Evolutionary conservation across 1,140 invertebrate genomes (phyloP).

Genomic region (Ephestia elutella): DNA sequence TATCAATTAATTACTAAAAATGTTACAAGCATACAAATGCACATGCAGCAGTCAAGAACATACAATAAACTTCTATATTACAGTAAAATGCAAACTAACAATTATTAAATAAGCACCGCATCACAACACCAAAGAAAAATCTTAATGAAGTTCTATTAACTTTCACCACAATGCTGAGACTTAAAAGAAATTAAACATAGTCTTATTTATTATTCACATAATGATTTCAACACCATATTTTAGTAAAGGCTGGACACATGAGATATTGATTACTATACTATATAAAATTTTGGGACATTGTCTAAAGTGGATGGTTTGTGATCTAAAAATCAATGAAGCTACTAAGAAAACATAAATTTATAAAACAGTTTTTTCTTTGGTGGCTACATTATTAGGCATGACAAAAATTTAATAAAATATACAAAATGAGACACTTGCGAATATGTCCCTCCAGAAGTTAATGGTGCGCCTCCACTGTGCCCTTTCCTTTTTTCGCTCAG

Average conservation of each 20-base stretch:
- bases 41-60: too few relatives aligned
- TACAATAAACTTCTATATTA: too few relatives aligned
- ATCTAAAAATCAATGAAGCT: too few relatives aligned
- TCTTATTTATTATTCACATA: too few relatives aligned
- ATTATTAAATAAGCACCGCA: background rate
- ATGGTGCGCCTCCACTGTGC: slow-evolving; percentile 73
- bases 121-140: slow-evolving; percentile 63
- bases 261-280: too few relatives aligned
- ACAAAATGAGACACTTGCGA: slow-evolving; percentile 72
- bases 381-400: slow-evolving; percentile 17
- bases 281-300: too few relatives aligned
- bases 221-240: too few relatives aligned
- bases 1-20: too few relatives aligned
- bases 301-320: too few relatives aligned
- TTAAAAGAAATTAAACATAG: too few relatives aligned
- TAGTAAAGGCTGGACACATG: too few relatives aligned
- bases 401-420: slow-evolving; percentile 26
- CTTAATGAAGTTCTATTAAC: slow-evolving; percentile 13
- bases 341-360: background rate
- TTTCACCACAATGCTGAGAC: background rate
- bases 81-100: background rate
- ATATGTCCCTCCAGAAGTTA: slow-evolving; percentile 74
- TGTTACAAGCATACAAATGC: too few relatives aligned
- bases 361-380: slow-evolving; percentile 56
- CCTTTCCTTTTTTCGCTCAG: slow-evolving; percentile 68